phyloP scores from a whole-genome alignment of 2,888 invertebrate species.

The Cephus nigrinus region DNA sequence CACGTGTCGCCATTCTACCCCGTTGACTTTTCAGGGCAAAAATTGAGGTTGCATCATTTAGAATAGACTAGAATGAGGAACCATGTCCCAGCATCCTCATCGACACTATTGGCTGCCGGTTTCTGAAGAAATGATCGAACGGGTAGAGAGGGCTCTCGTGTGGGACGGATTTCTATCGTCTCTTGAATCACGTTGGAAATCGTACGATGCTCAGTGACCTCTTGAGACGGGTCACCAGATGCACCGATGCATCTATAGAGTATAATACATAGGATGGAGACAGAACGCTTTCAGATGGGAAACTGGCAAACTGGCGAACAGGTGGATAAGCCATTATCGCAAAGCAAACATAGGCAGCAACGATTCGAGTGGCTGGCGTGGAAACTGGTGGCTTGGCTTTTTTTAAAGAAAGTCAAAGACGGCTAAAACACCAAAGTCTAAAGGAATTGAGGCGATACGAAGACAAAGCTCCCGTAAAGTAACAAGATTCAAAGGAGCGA shows the following conservation, averaged over 20 bases:
- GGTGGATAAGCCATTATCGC: not conserved
- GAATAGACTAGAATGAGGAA: too few species aligned
- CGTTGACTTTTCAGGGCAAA: not conserved
- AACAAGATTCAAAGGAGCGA: not conserved
- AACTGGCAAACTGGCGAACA: not conserved
- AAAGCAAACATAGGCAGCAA: too few species aligned
- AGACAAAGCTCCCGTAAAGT: not conserved
- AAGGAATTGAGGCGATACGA: not conserved
- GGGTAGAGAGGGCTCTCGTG: not conserved
- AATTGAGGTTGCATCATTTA: not conserved
- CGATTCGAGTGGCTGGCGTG: not conserved
- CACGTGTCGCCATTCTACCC: not conserved
- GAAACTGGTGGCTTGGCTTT: not conserved
- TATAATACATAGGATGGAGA: not conserved
- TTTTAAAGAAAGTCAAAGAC: not conserved
- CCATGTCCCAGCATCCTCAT: not conserved
- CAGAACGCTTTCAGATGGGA: not conserved
- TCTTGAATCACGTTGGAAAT: not conserved
- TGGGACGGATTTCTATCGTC: not conserved
- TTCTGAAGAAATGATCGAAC: not conserved
- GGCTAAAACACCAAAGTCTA: not conserved
- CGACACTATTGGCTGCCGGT: not conserved
- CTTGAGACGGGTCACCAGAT: not conserved
- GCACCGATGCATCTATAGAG: not conserved
- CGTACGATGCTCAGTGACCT: not conserved